Evolutionary conservation across 2,888 invertebrate species (phyloP).

Genomic region (Pteria penguin): DNA sequence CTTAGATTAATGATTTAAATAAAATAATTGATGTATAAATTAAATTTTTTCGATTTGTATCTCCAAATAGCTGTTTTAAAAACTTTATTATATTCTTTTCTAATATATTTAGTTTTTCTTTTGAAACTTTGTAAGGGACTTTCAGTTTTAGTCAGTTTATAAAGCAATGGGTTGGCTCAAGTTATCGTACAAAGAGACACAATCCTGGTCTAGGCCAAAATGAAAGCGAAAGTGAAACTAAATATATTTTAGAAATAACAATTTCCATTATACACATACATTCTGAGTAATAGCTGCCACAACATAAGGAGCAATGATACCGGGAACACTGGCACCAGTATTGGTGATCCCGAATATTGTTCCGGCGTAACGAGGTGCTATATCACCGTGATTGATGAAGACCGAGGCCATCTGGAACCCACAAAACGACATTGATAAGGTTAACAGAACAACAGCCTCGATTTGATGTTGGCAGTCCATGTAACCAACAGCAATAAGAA

Average conservation of each 20-base stretch:
- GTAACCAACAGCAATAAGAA: slow-evolving; percentile 67
- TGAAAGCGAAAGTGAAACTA: too few species aligned
- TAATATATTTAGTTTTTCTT: too few species aligned
- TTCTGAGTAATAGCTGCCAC: slow-evolving; percentile 69
- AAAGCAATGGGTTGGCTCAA: too few species aligned
- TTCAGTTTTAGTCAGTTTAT: too few species aligned
- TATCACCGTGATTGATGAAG: slow-evolving; percentile 73
- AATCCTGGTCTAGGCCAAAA: too few species aligned
- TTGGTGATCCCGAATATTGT: slow-evolving; percentile 70
- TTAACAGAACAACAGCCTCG: slow-evolving; percentile 66
- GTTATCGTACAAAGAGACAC: too few species aligned
- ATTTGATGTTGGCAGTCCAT: slow-evolving; percentile 69
- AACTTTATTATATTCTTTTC: too few species aligned
- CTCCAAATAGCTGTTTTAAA: too few species aligned
- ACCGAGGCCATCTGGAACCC: slow-evolving; percentile 72
- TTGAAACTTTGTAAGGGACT: too few species aligned
- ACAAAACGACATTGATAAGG: slow-evolving; percentile 67
- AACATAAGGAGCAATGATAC: slow-evolving; percentile 70
- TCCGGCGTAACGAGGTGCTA: slow-evolving; percentile 72
- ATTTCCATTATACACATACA: slow-evolving; percentile 52
- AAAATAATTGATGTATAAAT: too few species aligned
- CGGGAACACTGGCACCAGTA: slow-evolving; percentile 67
- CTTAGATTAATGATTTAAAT: too few species aligned
- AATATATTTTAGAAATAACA: not conserved
- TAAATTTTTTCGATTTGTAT: too few species aligned